Conservation (phyloP, 1,140 invertebrate species). For the Latrodectus geometricus region DNA sequence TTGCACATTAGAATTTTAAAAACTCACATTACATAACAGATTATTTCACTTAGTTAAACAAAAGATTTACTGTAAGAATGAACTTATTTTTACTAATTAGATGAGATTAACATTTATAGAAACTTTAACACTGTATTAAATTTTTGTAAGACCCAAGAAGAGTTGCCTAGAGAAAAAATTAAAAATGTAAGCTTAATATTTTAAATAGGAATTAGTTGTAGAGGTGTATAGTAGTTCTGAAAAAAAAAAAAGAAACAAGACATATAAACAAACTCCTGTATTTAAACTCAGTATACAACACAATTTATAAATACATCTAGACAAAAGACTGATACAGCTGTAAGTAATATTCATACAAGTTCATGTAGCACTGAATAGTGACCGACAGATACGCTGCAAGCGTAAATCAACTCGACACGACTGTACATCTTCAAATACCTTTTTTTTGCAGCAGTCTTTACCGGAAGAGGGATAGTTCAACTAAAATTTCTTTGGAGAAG, state of each 20-base stretch:
- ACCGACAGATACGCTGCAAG: background rate
- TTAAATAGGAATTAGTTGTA: too few species aligned
- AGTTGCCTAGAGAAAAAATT: too few species aligned
- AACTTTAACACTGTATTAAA: too few species aligned
- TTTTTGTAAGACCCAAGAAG: too few species aligned
- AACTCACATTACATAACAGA: too few species aligned
- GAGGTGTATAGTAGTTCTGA: too few species aligned
- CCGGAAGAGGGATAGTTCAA: conserved; percentile 39
- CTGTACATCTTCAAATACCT: conserved; percentile 48
- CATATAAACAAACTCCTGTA: conserved; percentile 58
- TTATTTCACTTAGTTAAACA: too few species aligned
- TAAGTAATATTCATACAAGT: conserved; percentile 49
- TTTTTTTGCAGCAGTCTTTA: conserved; percentile 51
- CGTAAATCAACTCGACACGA: background rate
- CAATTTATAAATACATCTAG: conserved; percentile 62
- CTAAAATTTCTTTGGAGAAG: conserved; percentile 60
- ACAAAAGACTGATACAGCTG: conserved; percentile 61
- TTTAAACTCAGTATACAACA: conserved; percentile 61
- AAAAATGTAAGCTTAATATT: too few species aligned
- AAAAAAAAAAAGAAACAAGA: conserved; percentile 61
- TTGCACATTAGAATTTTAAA: too few species aligned
- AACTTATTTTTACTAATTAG: too few species aligned
- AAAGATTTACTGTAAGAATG: too few species aligned
- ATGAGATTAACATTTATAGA: too few species aligned
- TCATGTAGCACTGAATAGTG: conserved; percentile 16